Conservation (phyloP, 2,797 vertebrate species). For the Spinus pinus region DNA sequence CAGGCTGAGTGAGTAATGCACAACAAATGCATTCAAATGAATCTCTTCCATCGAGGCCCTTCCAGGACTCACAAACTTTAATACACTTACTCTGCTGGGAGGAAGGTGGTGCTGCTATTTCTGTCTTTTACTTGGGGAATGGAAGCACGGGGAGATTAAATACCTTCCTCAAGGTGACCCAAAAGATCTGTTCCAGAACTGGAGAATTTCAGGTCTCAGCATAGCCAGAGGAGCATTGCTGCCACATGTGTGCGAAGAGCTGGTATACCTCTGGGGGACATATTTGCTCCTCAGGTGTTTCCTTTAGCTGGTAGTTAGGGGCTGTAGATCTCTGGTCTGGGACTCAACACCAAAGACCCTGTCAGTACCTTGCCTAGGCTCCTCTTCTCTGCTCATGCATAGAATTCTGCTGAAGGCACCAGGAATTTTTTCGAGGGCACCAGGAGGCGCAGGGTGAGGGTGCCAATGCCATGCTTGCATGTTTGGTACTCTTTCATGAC, state of each 20-base stretch:
- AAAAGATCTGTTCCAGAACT: neutral
- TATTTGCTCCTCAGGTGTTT: neutral
- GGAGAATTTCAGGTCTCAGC: neutral
- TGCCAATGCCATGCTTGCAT: rapidly evolving
- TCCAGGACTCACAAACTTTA: neutral
- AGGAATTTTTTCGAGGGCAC: neutral
- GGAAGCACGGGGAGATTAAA: neutral
- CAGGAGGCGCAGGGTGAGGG: rapidly evolving
- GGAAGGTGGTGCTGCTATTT: slow-evolving; percentile 5
- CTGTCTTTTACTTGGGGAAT: neutral
- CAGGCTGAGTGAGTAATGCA: slow-evolving; percentile 31
- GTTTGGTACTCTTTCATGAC: neutral
- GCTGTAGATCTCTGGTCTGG: neutral
- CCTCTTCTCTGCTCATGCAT: neutral
- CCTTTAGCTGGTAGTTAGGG: neutral
- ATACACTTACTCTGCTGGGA: neutral
- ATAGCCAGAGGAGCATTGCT: neutral
- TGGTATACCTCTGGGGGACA: neutral
- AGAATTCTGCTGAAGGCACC: neutral
- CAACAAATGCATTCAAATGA: slow-evolving; percentile 30
- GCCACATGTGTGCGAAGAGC: neutral
- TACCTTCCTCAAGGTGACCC: slow-evolving; percentile 5
- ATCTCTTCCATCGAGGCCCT: neutral
- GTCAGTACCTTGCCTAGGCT: neutral
- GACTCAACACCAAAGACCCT: neutral